These are phyloP conservation scores for Myiopsitta monachus DNA, from an alignment of 2,113 vertebrate genomes.

Conservation along the genomic window DNA sequence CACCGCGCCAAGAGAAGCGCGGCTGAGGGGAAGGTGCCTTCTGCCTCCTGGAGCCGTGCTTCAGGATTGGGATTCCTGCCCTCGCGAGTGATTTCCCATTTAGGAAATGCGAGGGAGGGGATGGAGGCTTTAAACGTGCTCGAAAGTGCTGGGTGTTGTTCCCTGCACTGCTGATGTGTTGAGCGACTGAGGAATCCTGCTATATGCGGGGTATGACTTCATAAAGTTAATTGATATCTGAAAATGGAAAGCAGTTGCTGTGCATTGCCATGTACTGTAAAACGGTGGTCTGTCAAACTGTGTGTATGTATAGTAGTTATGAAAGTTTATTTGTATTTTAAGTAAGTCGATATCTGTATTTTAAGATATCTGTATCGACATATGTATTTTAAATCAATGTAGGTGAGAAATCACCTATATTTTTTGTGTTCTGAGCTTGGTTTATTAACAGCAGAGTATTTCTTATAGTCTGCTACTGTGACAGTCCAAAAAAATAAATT, in stretches of 20 bases:
- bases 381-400: background rate
- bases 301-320: fast-evolving
- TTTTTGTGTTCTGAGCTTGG: background rate
- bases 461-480: background rate
- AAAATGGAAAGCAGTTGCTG: background rate
- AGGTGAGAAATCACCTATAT: background rate
- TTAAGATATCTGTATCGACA: background rate
- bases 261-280: fast-evolving
- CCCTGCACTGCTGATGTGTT: background rate
- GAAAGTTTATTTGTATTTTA: background rate
- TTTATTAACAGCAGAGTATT: background rate
- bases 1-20: too few relatives aligned
- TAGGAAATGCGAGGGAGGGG: background rate
- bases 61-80: background rate
- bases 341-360: background rate
- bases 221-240: too few relatives aligned
- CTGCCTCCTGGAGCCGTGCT: too few relatives aligned
- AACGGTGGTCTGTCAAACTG: background rate
- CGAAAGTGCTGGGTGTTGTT: background rate
- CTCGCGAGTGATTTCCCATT: fast-evolving
- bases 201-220: background rate
- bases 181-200: background rate
- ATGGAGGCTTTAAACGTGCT: background rate
- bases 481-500: background rate
- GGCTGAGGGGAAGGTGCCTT: fast-evolving